These are phyloP conservation scores for Tapirus indicus DNA, from an alignment of 2,797 vertebrate species.

Conservation along the genomic window DNA sequence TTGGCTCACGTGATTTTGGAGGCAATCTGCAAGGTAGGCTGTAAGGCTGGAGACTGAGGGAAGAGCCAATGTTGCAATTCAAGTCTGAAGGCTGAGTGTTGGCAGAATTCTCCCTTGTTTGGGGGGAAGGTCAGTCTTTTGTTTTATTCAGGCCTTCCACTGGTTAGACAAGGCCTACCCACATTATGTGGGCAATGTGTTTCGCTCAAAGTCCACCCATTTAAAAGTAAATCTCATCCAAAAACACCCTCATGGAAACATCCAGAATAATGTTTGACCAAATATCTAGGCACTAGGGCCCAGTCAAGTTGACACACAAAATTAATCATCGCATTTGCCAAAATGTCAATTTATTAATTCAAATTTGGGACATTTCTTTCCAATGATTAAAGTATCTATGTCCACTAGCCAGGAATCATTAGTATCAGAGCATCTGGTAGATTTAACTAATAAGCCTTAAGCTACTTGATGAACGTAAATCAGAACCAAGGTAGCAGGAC, in stretches of 20 bases:
- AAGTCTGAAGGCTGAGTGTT: background rate
- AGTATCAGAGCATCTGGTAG: conserved; percentile 25
- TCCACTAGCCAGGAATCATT: conserved; percentile 20
- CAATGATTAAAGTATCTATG: conserved; percentile 54
- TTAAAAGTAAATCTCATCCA: background rate
- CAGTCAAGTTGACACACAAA: background rate
- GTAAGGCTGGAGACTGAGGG: background rate
- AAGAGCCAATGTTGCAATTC: background rate
- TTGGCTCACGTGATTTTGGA: background rate
- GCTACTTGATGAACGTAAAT: conserved; percentile 41
- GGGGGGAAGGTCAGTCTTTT: background rate
- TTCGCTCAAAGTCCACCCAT: background rate
- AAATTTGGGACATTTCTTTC: conserved; percentile 39
- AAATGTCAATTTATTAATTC: conserved; percentile 65
- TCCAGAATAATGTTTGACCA: background rate
- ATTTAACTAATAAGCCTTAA: conserved; percentile 56
- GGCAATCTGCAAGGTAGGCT: background rate
- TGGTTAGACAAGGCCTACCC: background rate
- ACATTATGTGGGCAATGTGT: background rate
- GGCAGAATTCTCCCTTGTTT: background rate
- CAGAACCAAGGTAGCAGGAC: background rate
- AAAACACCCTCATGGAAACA: background rate
- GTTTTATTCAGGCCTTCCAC: background rate
- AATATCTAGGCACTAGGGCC: background rate
- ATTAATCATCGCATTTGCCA: conserved; percentile 17